These are phyloP conservation scores for Anoplopoma fimbria DNA, from an alignment of 2,113 vertebrate genomes.

Conservation along the genomic window DNA sequence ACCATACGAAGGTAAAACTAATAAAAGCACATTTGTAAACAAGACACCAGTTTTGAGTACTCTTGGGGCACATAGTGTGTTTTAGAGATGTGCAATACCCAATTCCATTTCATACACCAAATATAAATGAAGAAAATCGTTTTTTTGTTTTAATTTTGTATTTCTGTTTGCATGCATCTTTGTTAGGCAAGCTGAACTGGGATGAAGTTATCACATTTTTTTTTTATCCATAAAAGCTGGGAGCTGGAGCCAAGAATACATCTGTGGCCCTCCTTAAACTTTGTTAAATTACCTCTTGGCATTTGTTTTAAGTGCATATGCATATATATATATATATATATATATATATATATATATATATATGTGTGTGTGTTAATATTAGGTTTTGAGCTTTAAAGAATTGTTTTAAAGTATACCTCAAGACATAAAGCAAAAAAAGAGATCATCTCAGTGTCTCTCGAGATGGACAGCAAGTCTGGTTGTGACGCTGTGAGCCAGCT, in stretches of 20 bases:
- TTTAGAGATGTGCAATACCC: slow-evolving; percentile 18
- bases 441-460: slow-evolving; percentile 58
- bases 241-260: not conserved
- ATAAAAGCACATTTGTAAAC: slow-evolving; percentile 57
- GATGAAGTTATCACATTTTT: not conserved
- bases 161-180: not conserved
- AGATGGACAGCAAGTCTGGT: slow-evolving; percentile 75
- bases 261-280: not conserved
- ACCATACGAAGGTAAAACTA: slow-evolving; percentile 40
- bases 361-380: slow-evolving; percentile 20
- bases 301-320: slow-evolving; percentile 11
- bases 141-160: not conserved
- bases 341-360: not conserved
- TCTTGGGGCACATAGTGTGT: slow-evolving; percentile 21
- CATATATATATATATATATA: no score
- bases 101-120: not conserved
- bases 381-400: slow-evolving; percentile 13
- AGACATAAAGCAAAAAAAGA: slow-evolving; percentile 22
- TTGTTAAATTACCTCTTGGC: not conserved
- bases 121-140: slow-evolving; percentile 13
- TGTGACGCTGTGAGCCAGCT: slow-evolving; percentile 64
- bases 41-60: slow-evolving; percentile 27
- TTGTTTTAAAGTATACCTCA: slow-evolving; percentile 15
- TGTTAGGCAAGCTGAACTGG: not conserved
- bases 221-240: not conserved